Evolutionary conservation across 1,140 invertebrate genomes (phyloP).

Genomic region (Calosoma granatense): DNA sequence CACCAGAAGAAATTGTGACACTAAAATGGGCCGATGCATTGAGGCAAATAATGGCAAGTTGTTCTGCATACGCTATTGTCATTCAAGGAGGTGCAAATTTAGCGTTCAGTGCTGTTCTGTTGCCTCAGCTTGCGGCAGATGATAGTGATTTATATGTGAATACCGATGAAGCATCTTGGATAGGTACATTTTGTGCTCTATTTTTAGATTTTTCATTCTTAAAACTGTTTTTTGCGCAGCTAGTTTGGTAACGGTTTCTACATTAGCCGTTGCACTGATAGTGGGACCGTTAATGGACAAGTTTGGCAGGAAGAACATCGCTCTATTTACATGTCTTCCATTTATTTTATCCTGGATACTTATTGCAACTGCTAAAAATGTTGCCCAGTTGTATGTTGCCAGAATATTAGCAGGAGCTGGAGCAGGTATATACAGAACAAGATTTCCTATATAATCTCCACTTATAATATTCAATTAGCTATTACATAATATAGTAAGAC

Average conservation of each 20-base stretch:
- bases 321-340: conserved; percentile 43
- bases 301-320: conserved; percentile 48
- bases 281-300: conserved; percentile 51
- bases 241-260: conserved; percentile 42
- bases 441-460: too few relatives aligned
- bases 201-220: not conserved
- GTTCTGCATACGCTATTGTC: conserved; percentile 35
- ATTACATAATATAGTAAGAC: too few relatives aligned
- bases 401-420: conserved; percentile 41
- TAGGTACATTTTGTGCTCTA: conserved; percentile 32
- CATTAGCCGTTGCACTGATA: conserved; percentile 41
- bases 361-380: conserved; percentile 33
- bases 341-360: conserved; percentile 47
- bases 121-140: conserved; percentile 34
- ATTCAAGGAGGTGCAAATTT: conserved; percentile 45
- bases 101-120: conserved; percentile 41
- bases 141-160: conserved; percentile 25
- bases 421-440: conserved; percentile 29
- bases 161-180: conserved; percentile 38
- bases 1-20: not conserved
- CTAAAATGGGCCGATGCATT: not conserved
- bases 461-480: too few relatives aligned
- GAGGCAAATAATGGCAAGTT: conserved; percentile 34
- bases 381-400: conserved; percentile 37
- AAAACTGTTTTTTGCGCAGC: conserved; percentile 33